These are phyloP conservation scores for Listronotus bonariensis DNA, from an alignment of 1,140 invertebrate species.

Conservation along the genomic window DNA sequence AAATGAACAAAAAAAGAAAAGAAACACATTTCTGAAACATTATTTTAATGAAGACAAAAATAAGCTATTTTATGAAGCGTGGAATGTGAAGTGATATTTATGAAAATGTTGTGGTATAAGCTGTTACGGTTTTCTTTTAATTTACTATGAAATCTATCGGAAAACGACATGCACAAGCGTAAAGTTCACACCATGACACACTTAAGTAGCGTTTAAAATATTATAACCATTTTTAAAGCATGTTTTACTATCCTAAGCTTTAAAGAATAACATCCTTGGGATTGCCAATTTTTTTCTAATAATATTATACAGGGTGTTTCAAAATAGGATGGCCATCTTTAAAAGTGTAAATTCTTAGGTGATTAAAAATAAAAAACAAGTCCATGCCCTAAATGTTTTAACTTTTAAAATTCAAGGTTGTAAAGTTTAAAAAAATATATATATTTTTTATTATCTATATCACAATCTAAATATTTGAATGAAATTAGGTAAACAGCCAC, in stretches of 20 bases:
- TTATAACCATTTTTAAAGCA: constrained; percentile 6
- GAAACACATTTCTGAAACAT: constrained; percentile 1
- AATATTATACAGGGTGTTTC: too few relatives aligned
- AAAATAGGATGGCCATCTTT: too few relatives aligned
- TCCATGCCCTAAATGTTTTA: too few relatives aligned
- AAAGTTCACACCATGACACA: constrained; percentile 22
- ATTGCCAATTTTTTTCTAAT: too few relatives aligned
- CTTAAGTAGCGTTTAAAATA: constrained; percentile 3
- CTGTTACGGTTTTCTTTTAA: constrained; percentile 2
- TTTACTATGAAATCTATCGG: constrained; percentile 2
- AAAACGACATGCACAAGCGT: constrained; percentile 16
- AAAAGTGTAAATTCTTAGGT: too few relatives aligned
- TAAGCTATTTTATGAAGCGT: constrained; percentile 26
- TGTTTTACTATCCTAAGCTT: background rate
- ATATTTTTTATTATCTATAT: too few relatives aligned
- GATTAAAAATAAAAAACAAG: too few relatives aligned
- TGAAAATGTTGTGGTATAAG: constrained; percentile 30
- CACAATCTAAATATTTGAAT: too few relatives aligned
- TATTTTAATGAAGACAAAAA: constrained; percentile 23
- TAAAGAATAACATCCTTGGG: too few relatives aligned
- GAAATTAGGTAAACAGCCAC: too few relatives aligned
- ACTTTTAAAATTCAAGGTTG: too few relatives aligned
- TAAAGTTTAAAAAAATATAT: too few relatives aligned
- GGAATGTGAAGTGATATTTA: constrained; percentile 27
- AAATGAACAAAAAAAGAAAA: background rate